A percentile compares a stretch with the other conserved stretches of the same genome.
phyloP scores from a whole-genome alignment of 1,140 invertebrate genomes.

The Drosophila fuyamai region DNA sequence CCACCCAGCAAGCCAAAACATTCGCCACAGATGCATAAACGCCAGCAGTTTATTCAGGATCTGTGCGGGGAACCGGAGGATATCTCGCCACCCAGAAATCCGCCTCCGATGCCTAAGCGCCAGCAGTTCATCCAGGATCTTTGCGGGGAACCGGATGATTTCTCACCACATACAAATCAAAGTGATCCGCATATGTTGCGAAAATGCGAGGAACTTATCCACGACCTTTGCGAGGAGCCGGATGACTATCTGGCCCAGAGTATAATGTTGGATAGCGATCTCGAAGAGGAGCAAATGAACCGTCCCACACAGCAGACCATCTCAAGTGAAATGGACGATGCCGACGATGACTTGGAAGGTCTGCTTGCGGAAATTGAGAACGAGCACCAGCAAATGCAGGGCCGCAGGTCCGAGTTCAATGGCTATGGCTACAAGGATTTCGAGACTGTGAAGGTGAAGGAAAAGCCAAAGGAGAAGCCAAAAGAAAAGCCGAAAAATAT shows the following conservation, averaged over 20 bases:
- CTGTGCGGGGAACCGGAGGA: slow-evolving; percentile 21
- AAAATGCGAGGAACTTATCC: slow-evolving; percentile 1
- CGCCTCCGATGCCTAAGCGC: background rate
- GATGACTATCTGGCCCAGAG: slow-evolving; percentile 60
- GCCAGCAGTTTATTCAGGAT: slow-evolving; percentile 15
- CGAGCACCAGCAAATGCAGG: slow-evolving; percentile 59
- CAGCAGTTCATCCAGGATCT: slow-evolving; percentile 5
- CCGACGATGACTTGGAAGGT: slow-evolving; percentile 65
- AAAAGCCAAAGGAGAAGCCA: slow-evolving; percentile 3
- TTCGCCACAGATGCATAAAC: slow-evolving; percentile 3
- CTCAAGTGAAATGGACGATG: slow-evolving; percentile 14
- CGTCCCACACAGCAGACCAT: slow-evolving; percentile 18
- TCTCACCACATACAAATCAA: background rate
- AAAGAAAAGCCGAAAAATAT: background rate
- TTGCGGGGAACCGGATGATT: slow-evolving; percentile 21
- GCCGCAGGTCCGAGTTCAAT: slow-evolving; percentile 66
- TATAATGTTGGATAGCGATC: slow-evolving; percentile 61
- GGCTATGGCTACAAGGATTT: slow-evolving; percentile 48
- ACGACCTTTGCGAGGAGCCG: slow-evolving; percentile 12
- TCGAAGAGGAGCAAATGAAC: slow-evolving; percentile 54
- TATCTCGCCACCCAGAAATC: background rate
- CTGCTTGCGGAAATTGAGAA: slow-evolving; percentile 61
- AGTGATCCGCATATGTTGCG: slow-evolving; percentile 19
- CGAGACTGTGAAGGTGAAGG: slow-evolving; percentile 10
- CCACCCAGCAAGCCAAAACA: background rate